Evolutionary conservation across 2,888 invertebrate species (phyloP), one percentile per base, ranked within the genome.

Genomic region (Drosophila silvestris): DNA sequence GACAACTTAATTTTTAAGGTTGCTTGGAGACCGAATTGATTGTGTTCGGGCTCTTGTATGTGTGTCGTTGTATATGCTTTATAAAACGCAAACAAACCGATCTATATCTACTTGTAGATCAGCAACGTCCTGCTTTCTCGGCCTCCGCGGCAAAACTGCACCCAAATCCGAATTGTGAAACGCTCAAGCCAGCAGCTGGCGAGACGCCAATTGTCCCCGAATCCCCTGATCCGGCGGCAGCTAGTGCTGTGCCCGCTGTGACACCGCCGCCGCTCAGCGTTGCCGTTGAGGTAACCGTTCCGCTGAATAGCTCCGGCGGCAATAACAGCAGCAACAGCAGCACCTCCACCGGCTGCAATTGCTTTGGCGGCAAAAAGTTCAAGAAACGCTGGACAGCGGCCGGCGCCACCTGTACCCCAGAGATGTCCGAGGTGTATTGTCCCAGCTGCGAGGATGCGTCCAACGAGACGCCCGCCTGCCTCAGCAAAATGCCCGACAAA

Each of bases 371-470:
- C 32, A 91, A 91, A 30, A 93, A 92, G 58, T 92, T 90, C 65
- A 93, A 93, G 79, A 93, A 93, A 75, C 92, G 92, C 60, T 92
- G 93, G 92, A 87, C 85, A 64, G 77, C 85, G 10, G 86, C 72
- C 10, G 87, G 69, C 56, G 62, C 57, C 53, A 68, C 73, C 19
- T 91, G 91, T 75, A 93, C 94, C 19, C 92, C 93, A 51, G 93
- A 93, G 93, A 94, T 95, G 94, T 95, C 95, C 64, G 95, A 95
- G 91, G 94, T 96, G 90, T 95, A 95, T 93, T 94, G 94, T 88
- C 94, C 94, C 59, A 92, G 92, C 82, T 92, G 93, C 76, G 93
- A 93, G 81, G 92, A 92, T 83, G 84, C 85, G 53, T 85, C 90
- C 19, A 93, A 93, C 60, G 90, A 92, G 62, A 92, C 95, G 57